phyloP scores from a whole-genome alignment of 2,113 vertebrate species.

The Pardalotus punctatus region DNA sequence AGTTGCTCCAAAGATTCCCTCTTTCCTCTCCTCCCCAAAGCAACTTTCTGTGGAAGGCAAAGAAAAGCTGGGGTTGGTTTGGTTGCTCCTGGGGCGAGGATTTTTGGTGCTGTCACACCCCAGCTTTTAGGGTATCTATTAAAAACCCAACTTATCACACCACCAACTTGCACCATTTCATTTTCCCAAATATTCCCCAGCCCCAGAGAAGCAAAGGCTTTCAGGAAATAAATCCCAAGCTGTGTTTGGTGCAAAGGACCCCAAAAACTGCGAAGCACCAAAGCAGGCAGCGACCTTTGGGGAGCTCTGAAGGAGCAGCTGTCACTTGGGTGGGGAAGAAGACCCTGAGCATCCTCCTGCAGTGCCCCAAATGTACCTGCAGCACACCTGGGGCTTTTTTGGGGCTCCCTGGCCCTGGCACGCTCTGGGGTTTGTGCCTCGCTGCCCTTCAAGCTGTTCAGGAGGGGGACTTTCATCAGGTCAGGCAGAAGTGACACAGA shows the following conservation, averaged over 20 bases:
- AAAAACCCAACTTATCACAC: neutral
- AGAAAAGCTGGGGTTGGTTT: neutral
- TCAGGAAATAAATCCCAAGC: neutral
- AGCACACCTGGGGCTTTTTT: neutral
- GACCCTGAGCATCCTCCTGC: neutral
- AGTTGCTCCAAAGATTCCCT: neutral
- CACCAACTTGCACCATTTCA: neutral
- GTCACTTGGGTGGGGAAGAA: neutral
- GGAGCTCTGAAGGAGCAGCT: neutral
- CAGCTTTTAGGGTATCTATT: neutral
- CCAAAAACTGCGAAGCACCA: neutral
- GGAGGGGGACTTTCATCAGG: neutral
- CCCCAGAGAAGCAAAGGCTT: neutral
- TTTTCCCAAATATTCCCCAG: neutral
- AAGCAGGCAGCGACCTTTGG: neutral
- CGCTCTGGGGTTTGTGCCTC: neutral
- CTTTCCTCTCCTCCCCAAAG: neutral
- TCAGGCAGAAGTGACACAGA: neutral
- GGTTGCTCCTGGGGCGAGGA: neutral
- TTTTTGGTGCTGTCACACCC: neutral
- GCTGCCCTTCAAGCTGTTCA: neutral
- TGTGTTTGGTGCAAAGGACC: neutral
- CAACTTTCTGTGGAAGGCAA: neutral
- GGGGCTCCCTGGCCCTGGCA: neutral
- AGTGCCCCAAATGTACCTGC: rapidly evolving